Evolutionary conservation across 2,888 invertebrate species (phyloP), one percentile per base, ranked within the genome.

Genomic region (Oscheius sp.): DNA sequence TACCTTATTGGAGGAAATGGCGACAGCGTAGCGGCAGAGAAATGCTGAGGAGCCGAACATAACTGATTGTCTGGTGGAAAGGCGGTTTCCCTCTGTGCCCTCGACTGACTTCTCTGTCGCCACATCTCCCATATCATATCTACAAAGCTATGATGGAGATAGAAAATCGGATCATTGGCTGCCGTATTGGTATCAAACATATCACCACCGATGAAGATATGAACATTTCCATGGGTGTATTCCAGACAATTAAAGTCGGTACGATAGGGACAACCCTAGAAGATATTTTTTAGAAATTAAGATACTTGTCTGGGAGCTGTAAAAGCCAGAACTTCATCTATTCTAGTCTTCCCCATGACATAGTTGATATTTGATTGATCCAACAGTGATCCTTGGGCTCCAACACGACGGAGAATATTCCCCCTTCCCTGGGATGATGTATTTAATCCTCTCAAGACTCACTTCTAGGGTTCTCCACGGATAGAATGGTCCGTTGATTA

Each of bases 131-230:
- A 86, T 3, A 86, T 70, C 17, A 82, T 74, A 72, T 87, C 87
- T 30, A 86, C 78, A 68, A 86, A 87, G 0, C 81, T 69, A 65
- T 87, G 87, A 59, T 86, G 86, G 17, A 87, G 69, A 74, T 80
- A 87, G 75, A 87, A 87, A 6, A 82, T 70, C 0, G 87, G 87
- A 72, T 87, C 87, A 51, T 84, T 86, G n/a, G 81, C 82, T 5
- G 82, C 74, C 2, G 81, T 82, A 1, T 75, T 61, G 14, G 74
- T 75, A 44, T 78, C 78, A 45, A 73, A 76, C 78, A 78, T 78
- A 44, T 78, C 74, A 9, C 82, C 82, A 36, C 82, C 82, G 24
- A 82, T 75, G 38, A 77, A 81, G 36, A 81, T 74, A 64, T 82
- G 82, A 33, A 80, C 80, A 64, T 81, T 81, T 51, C 80, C 80